Evolutionary conservation across 2,113 vertebrate species (phyloP).

Genomic region (Paracanthobrama guichenoti): DNA sequence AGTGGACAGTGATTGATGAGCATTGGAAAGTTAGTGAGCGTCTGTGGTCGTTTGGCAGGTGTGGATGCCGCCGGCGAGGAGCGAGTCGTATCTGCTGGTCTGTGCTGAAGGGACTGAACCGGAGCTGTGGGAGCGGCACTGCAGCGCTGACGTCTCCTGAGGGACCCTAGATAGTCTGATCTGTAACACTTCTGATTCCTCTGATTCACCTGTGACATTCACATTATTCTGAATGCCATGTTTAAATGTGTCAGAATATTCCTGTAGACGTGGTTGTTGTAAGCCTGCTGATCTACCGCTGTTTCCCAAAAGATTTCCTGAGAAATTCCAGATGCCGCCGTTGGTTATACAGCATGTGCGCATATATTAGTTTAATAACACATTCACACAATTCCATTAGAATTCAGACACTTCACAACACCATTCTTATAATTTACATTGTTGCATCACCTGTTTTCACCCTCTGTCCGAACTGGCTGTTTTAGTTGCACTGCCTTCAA

Average conservation of each 20-base stretch:
- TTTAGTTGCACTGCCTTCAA: no score
- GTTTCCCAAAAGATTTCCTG: background rate
- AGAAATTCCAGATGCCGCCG: background rate
- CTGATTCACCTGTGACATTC: background rate
- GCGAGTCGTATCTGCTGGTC: conserved; percentile 70
- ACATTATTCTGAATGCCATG: background rate
- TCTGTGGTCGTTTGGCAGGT: conserved; percentile 52
- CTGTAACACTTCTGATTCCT: background rate
- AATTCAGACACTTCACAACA: background rate
- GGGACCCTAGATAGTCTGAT: no score
- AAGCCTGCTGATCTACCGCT: background rate
- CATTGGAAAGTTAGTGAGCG: no score
- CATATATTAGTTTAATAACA: background rate
- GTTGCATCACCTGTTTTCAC: no score
- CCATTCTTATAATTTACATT: no score
- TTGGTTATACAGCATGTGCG: background rate
- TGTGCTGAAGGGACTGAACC: conserved; percentile 60
- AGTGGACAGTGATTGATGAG: no score
- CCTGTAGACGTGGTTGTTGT: no score
- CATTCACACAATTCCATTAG: no score
- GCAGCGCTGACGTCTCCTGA: no score
- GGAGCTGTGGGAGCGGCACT: conserved; percentile 59
- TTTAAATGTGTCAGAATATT: background rate
- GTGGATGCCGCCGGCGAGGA: conserved; percentile 62
- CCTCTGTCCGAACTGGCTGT: no score